Conservation (phyloP, 2,888 invertebrate species). For the Drosophila rellima region DNA sequence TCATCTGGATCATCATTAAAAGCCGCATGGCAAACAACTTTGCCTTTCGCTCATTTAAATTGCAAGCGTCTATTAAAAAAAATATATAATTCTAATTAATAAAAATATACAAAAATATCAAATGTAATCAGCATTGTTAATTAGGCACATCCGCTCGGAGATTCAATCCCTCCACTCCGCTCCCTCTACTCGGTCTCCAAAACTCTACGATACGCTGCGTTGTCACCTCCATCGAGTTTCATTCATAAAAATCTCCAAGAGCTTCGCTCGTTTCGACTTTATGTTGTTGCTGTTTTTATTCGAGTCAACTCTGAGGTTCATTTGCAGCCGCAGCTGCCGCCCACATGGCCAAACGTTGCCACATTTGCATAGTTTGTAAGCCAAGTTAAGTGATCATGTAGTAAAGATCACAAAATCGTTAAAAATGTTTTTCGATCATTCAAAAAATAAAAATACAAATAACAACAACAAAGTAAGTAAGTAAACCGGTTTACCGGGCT, state of each 20-base stretch:
- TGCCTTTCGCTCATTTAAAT: slow-evolving; percentile 66
- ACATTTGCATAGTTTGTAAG: slow-evolving; percentile 77
- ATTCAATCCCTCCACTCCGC: not conserved
- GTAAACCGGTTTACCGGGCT: slow-evolving; percentile 57
- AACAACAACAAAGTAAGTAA: slow-evolving; percentile 22
- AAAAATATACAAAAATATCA: slow-evolving; percentile 56
- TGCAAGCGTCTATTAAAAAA: slow-evolving; percentile 30
- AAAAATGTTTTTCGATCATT: slow-evolving; percentile 72
- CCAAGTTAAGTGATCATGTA: slow-evolving; percentile 67
- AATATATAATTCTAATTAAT: slow-evolving; percentile 68
- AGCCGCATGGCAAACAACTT: slow-evolving; percentile 34
- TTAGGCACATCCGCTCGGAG: slow-evolving; percentile 73
- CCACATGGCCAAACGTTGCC: slow-evolving; percentile 64
- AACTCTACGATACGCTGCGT: slow-evolving; percentile 32
- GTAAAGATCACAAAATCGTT: slow-evolving; percentile 75
- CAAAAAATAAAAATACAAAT: slow-evolving; percentile 40
- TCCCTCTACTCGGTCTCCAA: not conserved
- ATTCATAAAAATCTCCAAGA: slow-evolving; percentile 70
- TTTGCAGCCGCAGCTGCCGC: slow-evolving; percentile 54
- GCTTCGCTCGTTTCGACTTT: slow-evolving; percentile 34
- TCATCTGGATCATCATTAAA: slow-evolving; percentile 14
- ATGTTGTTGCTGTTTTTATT: slow-evolving; percentile 3
- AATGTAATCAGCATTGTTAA: slow-evolving; percentile 76
- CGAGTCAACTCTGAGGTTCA: slow-evolving; percentile 24
- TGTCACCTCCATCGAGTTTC: slow-evolving; percentile 72